Conservation (phyloP, 2,113 vertebrate species). For the mouse (Mus musculus) region GRCm39 chr14:30748501-30749000, state of each 20-base stretch:
- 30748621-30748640: neutral
- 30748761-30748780: too few relatives aligned
- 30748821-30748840: neutral
- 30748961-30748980: constrained; percentile 19
- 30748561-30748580: neutral
- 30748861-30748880: neutral
- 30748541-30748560: neutral
- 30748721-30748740: neutral
- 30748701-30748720: neutral
- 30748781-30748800: too few relatives aligned
- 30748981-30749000: constrained; percentile 21
- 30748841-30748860: neutral
- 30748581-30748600: neutral
- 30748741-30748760: neutral
- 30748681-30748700: neutral
- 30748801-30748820: neutral
- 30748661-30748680: neutral
- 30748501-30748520: neutral
- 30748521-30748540: neutral
- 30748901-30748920: neutral
- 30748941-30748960: neutral
- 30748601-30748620: neutral
- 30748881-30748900: neutral
- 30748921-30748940: constrained; percentile 32
- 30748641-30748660: neutral